These are phyloP conservation scores for Mnemiopsis leidyi DNA, from an alignment of 37 sponge, comb jelly and placozoan genomes.

Conservation along the genomic window DNA sequence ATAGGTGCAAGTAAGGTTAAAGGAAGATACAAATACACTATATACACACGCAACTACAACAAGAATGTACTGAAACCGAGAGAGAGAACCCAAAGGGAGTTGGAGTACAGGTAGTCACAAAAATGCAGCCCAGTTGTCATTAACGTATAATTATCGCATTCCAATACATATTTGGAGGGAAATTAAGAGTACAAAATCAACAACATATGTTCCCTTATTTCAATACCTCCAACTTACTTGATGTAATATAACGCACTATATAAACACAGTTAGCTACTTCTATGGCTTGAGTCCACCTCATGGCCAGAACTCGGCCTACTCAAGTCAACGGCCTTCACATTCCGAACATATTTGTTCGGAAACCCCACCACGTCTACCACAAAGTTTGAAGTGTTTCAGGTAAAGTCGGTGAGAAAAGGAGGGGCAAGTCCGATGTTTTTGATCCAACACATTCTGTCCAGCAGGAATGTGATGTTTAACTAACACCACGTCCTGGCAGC, in stretches of 20 bases:
- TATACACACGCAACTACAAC: neutral
- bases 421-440: too few species aligned
- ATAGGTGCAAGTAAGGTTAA: neutral
- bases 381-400: too few species aligned
- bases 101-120: too few species aligned
- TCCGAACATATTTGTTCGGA: neutral
- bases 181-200: neutral
- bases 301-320: neutral
- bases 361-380: too few species aligned
- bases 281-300: neutral
- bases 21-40: neutral
- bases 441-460: too few species aligned
- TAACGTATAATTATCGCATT: neutral
- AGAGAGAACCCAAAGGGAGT: neutral
- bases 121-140: too few species aligned
- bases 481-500: too few species aligned
- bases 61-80: neutral
- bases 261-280: neutral
- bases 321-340: neutral
- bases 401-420: too few species aligned
- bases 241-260: neutral
- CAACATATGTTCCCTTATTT: neutral
- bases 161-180: neutral
- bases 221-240: neutral
- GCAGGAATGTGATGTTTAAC: too few species aligned